A percentile compares a stretch with the other conserved stretches of the same genome.
These are phyloP conservation scores for Dicrostonyx torquatus DNA, from an alignment of 2,797 vertebrate genomes.

Conservation along the genomic window DNA sequence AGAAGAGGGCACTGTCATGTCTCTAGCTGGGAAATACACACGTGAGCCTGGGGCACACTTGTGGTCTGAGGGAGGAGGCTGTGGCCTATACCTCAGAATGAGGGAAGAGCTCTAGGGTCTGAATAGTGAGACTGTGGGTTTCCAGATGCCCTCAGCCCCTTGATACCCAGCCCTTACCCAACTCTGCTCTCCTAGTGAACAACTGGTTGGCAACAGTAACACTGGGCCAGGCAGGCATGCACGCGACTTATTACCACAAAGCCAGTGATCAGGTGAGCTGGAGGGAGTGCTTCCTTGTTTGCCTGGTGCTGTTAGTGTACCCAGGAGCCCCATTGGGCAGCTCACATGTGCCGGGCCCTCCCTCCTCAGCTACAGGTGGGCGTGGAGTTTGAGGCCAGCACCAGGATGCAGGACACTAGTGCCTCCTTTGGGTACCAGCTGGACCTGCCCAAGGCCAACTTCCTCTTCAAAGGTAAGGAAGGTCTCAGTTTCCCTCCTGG, in stretches of 20 bases:
- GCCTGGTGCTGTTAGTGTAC: neutral
- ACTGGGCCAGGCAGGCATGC: constrained; percentile 92
- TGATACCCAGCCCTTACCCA: neutral
- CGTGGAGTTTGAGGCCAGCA: constrained; percentile 94
- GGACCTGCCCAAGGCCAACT: constrained; percentile 94
- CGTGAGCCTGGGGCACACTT: constrained; percentile 56
- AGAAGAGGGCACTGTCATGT: constrained; percentile 92
- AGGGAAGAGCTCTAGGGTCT: neutral
- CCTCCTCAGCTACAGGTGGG: constrained; percentile 91
- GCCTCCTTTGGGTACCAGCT: constrained; percentile 94
- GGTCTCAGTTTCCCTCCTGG: neutral
- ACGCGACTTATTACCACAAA: constrained; percentile 96
- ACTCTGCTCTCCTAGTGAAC: constrained; percentile 77
- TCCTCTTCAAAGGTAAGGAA: constrained; percentile 93
- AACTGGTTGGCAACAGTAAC: constrained; percentile 94
- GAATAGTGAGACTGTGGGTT: accelerated
- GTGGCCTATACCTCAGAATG: too few species aligned
- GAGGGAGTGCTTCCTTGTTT: accelerated
- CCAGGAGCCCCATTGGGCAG: neutral
- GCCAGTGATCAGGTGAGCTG: constrained; percentile 93
- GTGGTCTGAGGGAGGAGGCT: neutral
- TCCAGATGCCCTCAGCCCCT: neutral
- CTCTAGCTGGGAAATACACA: constrained; percentile 93
- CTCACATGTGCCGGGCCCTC: neutral
- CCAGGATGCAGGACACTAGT: constrained; percentile 93